Evolutionary conservation across 2,113 vertebrate genomes (phyloP).

Genomic region (Corvus moneduloides): DNA sequence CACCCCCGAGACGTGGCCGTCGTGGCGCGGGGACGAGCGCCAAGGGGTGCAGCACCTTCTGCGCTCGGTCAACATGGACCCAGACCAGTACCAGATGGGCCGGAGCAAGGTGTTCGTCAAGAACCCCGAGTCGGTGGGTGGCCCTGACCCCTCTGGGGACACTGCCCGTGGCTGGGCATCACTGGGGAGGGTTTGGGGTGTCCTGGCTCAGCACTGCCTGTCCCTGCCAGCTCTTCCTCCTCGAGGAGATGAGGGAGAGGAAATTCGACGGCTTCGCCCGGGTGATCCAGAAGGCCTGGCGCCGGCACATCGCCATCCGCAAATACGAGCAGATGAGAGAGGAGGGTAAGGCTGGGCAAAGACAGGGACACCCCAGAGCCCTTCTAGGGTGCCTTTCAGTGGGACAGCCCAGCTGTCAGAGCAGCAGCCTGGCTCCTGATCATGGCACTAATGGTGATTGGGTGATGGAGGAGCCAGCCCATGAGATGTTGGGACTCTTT

Average conservation of each 20-base stretch:
- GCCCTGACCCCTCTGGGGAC: fast-evolving
- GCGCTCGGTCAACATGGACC: conserved; percentile 92
- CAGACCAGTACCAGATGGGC: conserved; percentile 96
- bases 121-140: conserved; percentile 92
- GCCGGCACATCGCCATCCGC: conserved; percentile 82
- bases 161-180: fast-evolving
- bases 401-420: not conserved
- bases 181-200: not conserved
- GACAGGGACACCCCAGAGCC: fast-evolving
- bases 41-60: conserved; percentile 92
- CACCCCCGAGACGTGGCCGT: conserved; percentile 88
- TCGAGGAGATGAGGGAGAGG: conserved; percentile 94
- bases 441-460: not conserved
- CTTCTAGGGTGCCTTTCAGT: not conserved
- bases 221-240: conserved; percentile 86
- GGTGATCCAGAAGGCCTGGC: conserved; percentile 95
- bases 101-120: conserved; percentile 91
- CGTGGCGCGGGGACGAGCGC: conserved; percentile 85
- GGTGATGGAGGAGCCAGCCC: fast-evolving
- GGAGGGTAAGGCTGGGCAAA: conserved; percentile 77
- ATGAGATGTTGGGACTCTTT: fast-evolving
- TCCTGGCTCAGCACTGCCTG: not conserved
- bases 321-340: conserved; percentile 97
- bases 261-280: conserved; percentile 93
- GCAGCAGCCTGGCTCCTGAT: not conserved